A percentile compares a stretch with the other conserved stretches of the same genome.
These are phyloP conservation scores for Ardeotis arabs DNA, from an alignment of 2,113 vertebrate genomes.

Conservation along the genomic window DNA sequence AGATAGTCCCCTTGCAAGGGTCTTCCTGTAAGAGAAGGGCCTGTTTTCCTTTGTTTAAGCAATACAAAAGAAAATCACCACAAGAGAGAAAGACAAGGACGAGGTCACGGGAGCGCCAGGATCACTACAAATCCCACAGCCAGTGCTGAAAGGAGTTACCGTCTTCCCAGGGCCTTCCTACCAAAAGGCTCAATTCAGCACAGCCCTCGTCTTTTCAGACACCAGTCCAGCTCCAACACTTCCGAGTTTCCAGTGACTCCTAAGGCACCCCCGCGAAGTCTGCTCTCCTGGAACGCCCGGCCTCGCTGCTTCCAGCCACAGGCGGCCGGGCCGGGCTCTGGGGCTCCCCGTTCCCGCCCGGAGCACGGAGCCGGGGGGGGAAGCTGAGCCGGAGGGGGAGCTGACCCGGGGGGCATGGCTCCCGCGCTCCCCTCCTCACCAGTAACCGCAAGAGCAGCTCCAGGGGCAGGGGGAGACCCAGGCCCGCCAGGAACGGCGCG, in stretches of 20 bases:
- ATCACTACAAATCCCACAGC: background rate
- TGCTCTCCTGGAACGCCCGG: background rate
- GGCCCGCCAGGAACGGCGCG: too few relatives aligned
- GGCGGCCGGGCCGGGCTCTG: background rate
- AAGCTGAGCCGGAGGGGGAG: background rate
- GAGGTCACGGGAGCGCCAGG: background rate
- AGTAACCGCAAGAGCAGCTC: background rate
- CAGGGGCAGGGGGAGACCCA: background rate
- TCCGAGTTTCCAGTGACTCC: accelerated
- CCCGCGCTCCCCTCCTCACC: background rate
- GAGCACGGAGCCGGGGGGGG: background rate
- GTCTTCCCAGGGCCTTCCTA: background rate
- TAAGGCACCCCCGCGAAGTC: background rate
- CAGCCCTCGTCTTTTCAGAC: background rate
- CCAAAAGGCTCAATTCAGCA: background rate
- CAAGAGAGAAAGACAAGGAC: background rate
- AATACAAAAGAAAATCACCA: constrained; percentile 17
- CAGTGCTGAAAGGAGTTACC: background rate
- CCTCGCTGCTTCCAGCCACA: background rate
- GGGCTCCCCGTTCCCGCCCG: background rate
- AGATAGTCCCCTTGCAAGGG: background rate
- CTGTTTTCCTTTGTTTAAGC: constrained; percentile 9
- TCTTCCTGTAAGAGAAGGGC: background rate
- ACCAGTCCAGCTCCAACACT: accelerated
- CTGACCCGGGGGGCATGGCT: background rate